phyloP scores from a whole-genome alignment of 2,888 invertebrate species.

The Aelia acuminata region DNA sequence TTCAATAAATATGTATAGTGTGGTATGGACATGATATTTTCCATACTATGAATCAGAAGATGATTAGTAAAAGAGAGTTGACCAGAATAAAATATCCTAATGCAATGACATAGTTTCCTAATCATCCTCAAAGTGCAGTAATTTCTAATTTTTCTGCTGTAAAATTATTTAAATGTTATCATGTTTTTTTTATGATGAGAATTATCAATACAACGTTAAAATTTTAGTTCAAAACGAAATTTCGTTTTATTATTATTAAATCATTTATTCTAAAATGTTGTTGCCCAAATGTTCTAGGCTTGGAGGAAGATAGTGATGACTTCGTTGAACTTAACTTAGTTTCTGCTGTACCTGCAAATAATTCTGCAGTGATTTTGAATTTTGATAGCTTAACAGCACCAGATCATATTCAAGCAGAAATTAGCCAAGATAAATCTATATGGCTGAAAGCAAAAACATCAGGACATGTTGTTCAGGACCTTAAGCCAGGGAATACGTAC shows the following conservation, averaged over 20 bases:
- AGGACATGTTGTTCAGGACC: slow-evolving; percentile 65
- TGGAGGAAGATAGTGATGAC: slow-evolving; percentile 57
- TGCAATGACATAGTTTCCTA: no score
- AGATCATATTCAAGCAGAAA: slow-evolving; percentile 69
- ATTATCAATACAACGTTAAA: no score
- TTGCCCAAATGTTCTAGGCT: slow-evolving; percentile 20
- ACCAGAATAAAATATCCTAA: no score
- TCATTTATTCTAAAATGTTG: background rate
- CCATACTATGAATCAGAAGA: no score
- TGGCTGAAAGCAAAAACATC: slow-evolving; percentile 68
- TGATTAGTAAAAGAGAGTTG: no score
- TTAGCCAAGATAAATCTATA: slow-evolving; percentile 70
- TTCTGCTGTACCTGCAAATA: slow-evolving; percentile 69
- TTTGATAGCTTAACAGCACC: slow-evolving; percentile 69
- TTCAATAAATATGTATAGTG: no score
- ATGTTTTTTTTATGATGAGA: no score
- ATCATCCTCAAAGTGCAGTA: no score
- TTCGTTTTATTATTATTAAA: background rate
- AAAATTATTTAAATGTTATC: no score
- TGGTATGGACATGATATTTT: no score
- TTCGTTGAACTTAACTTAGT: slow-evolving; percentile 59
- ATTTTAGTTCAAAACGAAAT: background rate
- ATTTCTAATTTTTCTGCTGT: no score
- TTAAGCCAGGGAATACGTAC: slow-evolving; percentile 70
- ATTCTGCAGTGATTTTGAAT: slow-evolving; percentile 69